These are phyloP conservation scores for Saguinus imperator DNA, from an alignment of 2,113 vertebrate genomes.

Conservation along the genomic window DNA sequence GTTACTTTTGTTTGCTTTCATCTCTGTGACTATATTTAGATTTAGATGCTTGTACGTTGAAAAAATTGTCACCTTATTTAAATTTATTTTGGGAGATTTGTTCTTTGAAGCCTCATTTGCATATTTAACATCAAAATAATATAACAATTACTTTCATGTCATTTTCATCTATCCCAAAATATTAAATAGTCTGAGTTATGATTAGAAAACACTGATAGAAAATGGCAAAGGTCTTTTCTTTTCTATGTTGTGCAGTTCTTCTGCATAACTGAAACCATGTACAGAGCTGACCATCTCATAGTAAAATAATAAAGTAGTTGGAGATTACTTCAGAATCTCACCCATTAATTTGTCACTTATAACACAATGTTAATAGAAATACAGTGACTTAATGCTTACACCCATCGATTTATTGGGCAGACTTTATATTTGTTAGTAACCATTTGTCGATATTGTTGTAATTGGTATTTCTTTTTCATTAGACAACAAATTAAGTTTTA, in stretches of 20 bases:
- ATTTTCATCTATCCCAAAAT: conserved; percentile 11
- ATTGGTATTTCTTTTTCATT: not conserved
- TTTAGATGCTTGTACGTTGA: conserved; percentile 12
- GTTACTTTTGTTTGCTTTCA: conserved; percentile 12
- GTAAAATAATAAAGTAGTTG: not conserved
- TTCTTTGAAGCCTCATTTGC: not conserved
- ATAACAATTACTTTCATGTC: not conserved
- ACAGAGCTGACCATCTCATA: not conserved
- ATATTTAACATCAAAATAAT: conserved; percentile 21
- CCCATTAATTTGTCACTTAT: not conserved
- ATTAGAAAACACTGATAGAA: not conserved
- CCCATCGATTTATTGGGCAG: not conserved
- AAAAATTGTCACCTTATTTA: conserved; percentile 53
- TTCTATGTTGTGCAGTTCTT: not conserved
- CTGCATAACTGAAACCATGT: not conserved
- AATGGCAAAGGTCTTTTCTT: not conserved
- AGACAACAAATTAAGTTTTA: not conserved
- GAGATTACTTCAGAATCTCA: not conserved
- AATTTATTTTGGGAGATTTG: conserved; percentile 12
- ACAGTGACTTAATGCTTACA: not conserved
- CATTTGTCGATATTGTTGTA: not conserved
- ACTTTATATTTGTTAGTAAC: not conserved
- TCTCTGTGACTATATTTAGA: not conserved
- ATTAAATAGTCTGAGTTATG: not conserved
- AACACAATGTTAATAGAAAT: not conserved